Base-by-base conservation (phyloP, 2,113 vertebrate species). In the Cichladusa arquata region DNA sequence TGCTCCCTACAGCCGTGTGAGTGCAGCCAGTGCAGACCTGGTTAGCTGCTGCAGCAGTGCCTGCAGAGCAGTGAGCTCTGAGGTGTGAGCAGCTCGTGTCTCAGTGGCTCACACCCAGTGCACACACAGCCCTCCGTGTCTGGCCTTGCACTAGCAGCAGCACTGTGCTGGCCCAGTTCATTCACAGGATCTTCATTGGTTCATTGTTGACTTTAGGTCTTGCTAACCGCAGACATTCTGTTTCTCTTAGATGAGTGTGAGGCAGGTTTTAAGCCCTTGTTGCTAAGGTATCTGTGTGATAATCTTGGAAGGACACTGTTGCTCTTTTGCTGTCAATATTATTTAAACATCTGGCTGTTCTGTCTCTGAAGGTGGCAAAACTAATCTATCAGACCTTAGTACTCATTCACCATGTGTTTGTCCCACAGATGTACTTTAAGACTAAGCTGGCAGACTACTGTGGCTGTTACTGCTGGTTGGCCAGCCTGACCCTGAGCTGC, bases 101-200 rank as follows among this genome's bases (percentile, higher is more conserved):
- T 56, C 50, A 18, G 50, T 7, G 25, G 9, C 34, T 84, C 13
- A 2, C 42, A 48, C 44, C 28, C 0, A 0, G 9, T 20, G 24
- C 22, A 11, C n/a, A 11, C n/a, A 2, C 34, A 56, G 0, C 33
- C 18, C 45, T 76, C 31, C 5, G 8, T 24, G 48, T 36, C n/a
- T 44, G 48, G 17, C 26, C 58, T 86, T 44, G 50, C 0, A 0
- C 66, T 29, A 25, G 33, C 44, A 76, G 61, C 57, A 64, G 1
- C 24, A 5, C 44, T 0, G 0, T 47, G 40, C 38, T 71, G 40
- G 29, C 47, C 22, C 31, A 14, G 25, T 72, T 69, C 25, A 6
- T 71, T 92, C 36, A 36, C 36, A 36, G 9, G 36, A 36, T 36
- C 36, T 36, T 36, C 1, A 5, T 5, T 81, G 86, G 33, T 36